Base-by-base conservation (phyloP, 2,888 invertebrate species). In the Fragum whitleyi region DNA sequence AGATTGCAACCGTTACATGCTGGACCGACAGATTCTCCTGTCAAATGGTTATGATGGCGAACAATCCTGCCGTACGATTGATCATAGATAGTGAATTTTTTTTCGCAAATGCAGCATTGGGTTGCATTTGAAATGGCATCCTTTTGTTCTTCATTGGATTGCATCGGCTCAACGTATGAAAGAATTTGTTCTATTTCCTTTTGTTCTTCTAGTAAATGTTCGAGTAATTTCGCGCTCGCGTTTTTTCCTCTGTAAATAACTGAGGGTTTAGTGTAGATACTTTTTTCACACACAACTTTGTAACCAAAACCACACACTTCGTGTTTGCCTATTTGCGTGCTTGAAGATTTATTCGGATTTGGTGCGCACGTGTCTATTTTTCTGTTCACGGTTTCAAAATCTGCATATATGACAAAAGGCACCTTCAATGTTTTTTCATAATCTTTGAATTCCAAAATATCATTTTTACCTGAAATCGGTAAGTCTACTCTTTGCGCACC, bases 21-120 rank as follows among this genome's bases (percentile, higher is more conserved):
- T 21, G 61, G 32, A 1, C 75, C 78, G 42, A 78, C 72, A 57
- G 51, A 62, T 29, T 61, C 39, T n/a, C 73, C 69, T 29, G 77
- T 74, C 19, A 83, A 28, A 74, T 79, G 83, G 53, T 77, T 70
- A 32, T 79, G 78, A 23, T 78, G 73, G 21, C 73, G 53, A 11
- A 61, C 69, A 29, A 53, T 36, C 67, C 61, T 42, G 19, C 23
- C 53, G 62, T 76, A 61, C 16, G 21, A 2, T 29, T 72, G n/a
- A n/a, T 72, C 72, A 32, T 67, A 42, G 7, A 21, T 0, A 11
- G 42, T 26, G 36, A 72, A 65, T 28, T 14, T 6, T 29, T 78
- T 68, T 23, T 78, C 16, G 53, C 67, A 78, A 19, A 80, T 23
- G 42, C 69, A 62, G 57, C 83, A 83, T 2, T 73, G 39, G 7